Percentiles rank a stretch among this genome's conserved stretches.
Conservation (phyloP, 2,888 invertebrate species). For the Leucophenga maculata region DNA sequence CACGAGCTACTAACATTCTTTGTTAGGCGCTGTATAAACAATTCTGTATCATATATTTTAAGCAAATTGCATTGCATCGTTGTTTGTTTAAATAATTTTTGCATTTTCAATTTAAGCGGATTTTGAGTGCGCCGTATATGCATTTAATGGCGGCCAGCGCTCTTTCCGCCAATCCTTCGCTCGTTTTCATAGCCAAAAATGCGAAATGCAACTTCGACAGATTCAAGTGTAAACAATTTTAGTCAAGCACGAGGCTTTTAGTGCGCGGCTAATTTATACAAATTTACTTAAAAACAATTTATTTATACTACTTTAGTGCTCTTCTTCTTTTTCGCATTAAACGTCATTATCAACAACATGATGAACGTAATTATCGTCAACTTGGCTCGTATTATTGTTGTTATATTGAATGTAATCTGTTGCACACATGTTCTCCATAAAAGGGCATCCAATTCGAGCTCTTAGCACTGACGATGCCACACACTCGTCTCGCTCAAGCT, state of each 20-base stretch:
- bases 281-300: neutral
- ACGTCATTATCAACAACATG: neutral
- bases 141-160: conserved; percentile 10
- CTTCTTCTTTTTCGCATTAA: neutral
- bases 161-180: neutral
- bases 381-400: neutral
- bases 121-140: conserved; percentile 10
- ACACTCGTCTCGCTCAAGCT: conserved; percentile 3
- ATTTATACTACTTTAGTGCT: conserved; percentile 10
- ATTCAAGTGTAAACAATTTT: conserved; percentile 20
- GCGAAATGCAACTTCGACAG: conserved; percentile 22
- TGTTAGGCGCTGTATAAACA: neutral
- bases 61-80: neutral
- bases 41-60: neutral
- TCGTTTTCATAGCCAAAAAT: no score
- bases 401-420: neutral
- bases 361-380: no score
- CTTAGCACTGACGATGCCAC: conserved; percentile 12
- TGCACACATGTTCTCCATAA: conserved; percentile 26
- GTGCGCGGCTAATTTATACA: conserved; percentile 12
- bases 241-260: neutral
- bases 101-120: conserved; percentile 8
- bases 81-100: conserved; percentile 9
- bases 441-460: conserved; percentile 21
- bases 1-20: no score